Evolutionary conservation across 2,113 vertebrate genomes (phyloP), one percentile per base, ranked within the genome.

Genomic region (Semnornis frantzii): DNA sequence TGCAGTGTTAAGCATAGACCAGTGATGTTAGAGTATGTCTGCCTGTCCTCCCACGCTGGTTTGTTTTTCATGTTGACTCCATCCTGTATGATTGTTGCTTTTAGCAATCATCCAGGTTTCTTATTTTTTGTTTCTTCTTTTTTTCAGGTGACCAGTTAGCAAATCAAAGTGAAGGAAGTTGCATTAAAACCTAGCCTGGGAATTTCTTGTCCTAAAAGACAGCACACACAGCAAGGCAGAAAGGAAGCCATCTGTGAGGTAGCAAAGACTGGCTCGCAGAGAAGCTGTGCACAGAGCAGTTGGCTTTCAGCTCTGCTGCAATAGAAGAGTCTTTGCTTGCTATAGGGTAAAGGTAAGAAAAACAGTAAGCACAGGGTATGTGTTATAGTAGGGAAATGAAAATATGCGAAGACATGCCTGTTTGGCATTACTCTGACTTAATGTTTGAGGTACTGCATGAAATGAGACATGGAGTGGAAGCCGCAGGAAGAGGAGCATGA

Each of bases 1-100:
- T 78, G 69, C 72, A 75, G 76, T 75, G 34, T 83, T 93, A 85
- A 74, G 37, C 75, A 44, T 75, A 91, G 91, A 92, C 85, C 60
- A 81, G 66, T 74, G 79, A 94, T 82, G 52, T 48, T 34, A 15
- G 72, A 71, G 24, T 55, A 24, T 81, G 55, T 91, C 82, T 94
- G 79, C 80, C 75, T 73, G 5, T 87, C 72, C 23, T 87, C 73
- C 75, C 68, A 64, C 44, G 21, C 23, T 48, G 44, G 16, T 15
- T 88, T 64, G 20, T 71, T 90, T 70, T 92, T 88, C 17, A 17
- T 79, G 21, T 84, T 0, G 48, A 30, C 34, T 84, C 10, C 15
- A 44, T 87, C 25, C 27, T 77, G 1, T 64, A 15, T 4, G 28
- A 52, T 77, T 60, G 46, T 76, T 92, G 48, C 34, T 70, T 82